Conservation (phyloP, 1,140 invertebrate genomes). For the Drosophila novamexicana region DNA sequence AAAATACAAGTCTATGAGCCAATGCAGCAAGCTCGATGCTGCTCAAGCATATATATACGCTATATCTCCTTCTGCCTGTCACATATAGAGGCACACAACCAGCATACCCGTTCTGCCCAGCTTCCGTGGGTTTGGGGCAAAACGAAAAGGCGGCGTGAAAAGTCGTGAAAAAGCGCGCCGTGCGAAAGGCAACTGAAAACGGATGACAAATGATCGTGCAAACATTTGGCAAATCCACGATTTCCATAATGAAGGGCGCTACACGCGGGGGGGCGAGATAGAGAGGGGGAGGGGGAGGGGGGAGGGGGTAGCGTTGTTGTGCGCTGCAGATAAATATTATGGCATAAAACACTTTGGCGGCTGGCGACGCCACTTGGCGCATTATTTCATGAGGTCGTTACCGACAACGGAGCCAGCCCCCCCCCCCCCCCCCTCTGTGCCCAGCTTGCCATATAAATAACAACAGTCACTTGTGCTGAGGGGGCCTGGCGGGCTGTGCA, state of each 20-base stretch:
- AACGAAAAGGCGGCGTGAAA: background rate
- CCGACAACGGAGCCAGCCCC: slow-evolving; percentile 41
- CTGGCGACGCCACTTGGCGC: slow-evolving; percentile 76
- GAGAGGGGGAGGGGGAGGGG: background rate
- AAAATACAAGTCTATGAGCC: no score
- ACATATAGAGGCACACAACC: no score
- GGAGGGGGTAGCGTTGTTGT: background rate
- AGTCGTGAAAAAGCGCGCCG: slow-evolving; percentile 7
- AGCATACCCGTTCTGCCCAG: no score
- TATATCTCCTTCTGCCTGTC: no score
- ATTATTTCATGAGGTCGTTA: slow-evolving; percentile 83
- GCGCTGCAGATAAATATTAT: slow-evolving; percentile 73
- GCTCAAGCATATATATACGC: no score
- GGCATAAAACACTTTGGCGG: slow-evolving; percentile 79
- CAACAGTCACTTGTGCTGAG: slow-evolving; percentile 30
- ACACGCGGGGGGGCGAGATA: background rate
- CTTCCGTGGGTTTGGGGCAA: no score
- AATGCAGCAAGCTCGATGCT: no score
- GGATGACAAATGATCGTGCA: slow-evolving; percentile 82
- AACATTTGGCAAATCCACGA: slow-evolving; percentile 82
- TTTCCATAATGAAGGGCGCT: slow-evolving; percentile 74
- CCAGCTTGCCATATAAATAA: slow-evolving; percentile 65
- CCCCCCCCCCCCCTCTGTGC: background rate
- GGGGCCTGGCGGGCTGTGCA: no score
- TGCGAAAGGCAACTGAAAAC: slow-evolving; percentile 63